These are phyloP conservation scores for Agrilus cyanescens DNA, from an alignment of 2,888 invertebrate genomes.

Conservation along the genomic window DNA sequence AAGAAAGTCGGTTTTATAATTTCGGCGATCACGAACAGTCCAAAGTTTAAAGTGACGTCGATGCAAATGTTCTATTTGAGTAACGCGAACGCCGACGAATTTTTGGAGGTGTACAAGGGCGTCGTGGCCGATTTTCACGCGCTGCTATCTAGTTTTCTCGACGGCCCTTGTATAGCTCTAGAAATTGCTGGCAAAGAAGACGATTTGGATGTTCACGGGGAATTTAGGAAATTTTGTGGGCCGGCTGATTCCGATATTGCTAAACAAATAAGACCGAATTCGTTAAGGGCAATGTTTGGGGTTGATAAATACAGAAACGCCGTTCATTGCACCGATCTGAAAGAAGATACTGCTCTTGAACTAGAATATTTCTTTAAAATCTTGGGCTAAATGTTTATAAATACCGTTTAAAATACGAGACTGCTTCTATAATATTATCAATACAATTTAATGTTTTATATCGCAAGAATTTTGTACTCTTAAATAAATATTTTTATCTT, in stretches of 20 bases:
- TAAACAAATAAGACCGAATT: constrained; percentile 68
- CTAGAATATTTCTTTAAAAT: constrained; percentile 73
- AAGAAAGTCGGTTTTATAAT: constrained; percentile 62
- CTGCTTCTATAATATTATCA: too few relatives aligned
- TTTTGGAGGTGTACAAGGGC: constrained; percentile 86
- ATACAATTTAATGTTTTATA: too few relatives aligned
- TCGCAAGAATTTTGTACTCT: too few relatives aligned
- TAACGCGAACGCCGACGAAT: constrained; percentile 76
- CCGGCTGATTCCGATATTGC: constrained; percentile 89
- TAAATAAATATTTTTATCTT: too few relatives aligned
- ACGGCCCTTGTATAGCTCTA: constrained; percentile 76
- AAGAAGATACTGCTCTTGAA: constrained; percentile 77
- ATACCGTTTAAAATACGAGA: too few relatives aligned
- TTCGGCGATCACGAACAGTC: constrained; percentile 53
- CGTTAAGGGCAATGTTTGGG: constrained; percentile 76
- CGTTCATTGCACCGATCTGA: constrained; percentile 85
- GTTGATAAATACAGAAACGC: constrained; percentile 74
- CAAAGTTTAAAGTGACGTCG: constrained; percentile 67
- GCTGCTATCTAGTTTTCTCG: constrained; percentile 73
- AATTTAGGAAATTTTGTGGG: constrained; percentile 75
- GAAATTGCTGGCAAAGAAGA: constrained; percentile 59
- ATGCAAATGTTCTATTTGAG: constrained; percentile 70
- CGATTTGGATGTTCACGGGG: constrained; percentile 46
- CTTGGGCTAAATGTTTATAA: constrained; percentile 25
- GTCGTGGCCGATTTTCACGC: constrained; percentile 66